Base-by-base conservation (phyloP, 2,888 invertebrate genomes). In the Toxonevra muliebris region DNA sequence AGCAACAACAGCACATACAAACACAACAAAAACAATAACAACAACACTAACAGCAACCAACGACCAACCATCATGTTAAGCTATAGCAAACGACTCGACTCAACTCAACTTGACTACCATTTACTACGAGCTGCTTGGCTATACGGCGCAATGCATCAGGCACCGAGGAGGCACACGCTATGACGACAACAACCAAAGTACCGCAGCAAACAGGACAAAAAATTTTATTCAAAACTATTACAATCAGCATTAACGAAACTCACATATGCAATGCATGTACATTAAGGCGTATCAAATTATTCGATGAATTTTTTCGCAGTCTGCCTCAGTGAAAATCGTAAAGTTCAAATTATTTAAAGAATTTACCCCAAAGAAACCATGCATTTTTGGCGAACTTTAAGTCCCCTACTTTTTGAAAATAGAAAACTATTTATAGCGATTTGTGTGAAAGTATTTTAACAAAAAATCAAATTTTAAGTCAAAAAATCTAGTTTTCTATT, bases 1-100 rank as follows among this genome's bases (percentile, higher is more conserved):
- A 75, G 72, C 73, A 74, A 69, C 71, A 71, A 73, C 48, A 48
- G 48, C 59, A 72, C 66, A 69, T 69, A 72, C 61, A 57, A 61
- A 30, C 66, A 54, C 68, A 71, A 68, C 69, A 71, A 66, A 69
- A 68, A 69, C 68, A 68, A 52, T 55, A 68, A 75, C 74, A 73
- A 72, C 75, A 77, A 76, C 71, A 67, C n/a, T 10, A 53, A 61
- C 30, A 65, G 11, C 17, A 15, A 59, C 57, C 40, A 57, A 59
- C 45, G 50, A 41, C 66, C 71, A 69, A 69, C 65, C 70, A 69
- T 69, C 68, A 74, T 52, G 71, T 65, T 68, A 69, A 69, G 71
- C 65, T 69, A 69, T 65, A 67, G 69, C 65, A 65, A 65, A 66
- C 66, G 67, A 73, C 71, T 73, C 69, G 65, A 61, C 67, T 66